Conservation (phyloP, 2,888 invertebrate genomes). For the Phrixothrix hirtus region DNA sequence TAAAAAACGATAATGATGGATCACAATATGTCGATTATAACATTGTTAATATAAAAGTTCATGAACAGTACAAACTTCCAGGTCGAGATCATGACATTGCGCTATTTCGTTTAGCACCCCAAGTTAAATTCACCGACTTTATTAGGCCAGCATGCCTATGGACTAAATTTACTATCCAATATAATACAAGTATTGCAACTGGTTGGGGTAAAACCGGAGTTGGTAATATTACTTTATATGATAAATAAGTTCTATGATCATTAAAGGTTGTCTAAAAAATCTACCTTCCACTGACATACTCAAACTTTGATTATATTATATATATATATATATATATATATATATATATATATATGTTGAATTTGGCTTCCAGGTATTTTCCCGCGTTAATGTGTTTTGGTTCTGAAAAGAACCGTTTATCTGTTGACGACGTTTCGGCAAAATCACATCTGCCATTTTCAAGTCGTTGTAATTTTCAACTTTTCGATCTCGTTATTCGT, state of each 20-base stretch:
- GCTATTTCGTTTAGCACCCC: constrained; percentile 59
- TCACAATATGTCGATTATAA: constrained; percentile 57
- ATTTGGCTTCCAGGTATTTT: too few relatives aligned
- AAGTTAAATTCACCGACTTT: constrained; percentile 56
- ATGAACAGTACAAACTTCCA: constrained; percentile 62
- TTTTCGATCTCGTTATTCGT: too few relatives aligned
- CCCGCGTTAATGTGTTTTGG: too few relatives aligned
- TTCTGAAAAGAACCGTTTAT: too few relatives aligned
- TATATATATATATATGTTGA: too few relatives aligned
- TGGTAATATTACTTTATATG: constrained; percentile 11
- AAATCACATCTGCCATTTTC: too few relatives aligned
- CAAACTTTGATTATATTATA: too few relatives aligned
- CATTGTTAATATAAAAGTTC: constrained; percentile 56
- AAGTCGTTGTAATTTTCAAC: too few relatives aligned
- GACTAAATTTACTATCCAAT: constrained; percentile 49
- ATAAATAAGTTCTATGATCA: not conserved
- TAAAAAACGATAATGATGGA: constrained; percentile 58
- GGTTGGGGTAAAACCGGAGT: constrained; percentile 63
- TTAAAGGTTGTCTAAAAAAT: too few relatives aligned
- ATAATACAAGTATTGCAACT: constrained; percentile 61
- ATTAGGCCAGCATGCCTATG: constrained; percentile 70
- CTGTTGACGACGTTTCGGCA: too few relatives aligned
- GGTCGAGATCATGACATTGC: constrained; percentile 69
- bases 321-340: too few relatives aligned
- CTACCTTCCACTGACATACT: too few relatives aligned